phyloP scores from a whole-genome alignment of 2,888 invertebrate species.

The Ethmia dodecea region DNA sequence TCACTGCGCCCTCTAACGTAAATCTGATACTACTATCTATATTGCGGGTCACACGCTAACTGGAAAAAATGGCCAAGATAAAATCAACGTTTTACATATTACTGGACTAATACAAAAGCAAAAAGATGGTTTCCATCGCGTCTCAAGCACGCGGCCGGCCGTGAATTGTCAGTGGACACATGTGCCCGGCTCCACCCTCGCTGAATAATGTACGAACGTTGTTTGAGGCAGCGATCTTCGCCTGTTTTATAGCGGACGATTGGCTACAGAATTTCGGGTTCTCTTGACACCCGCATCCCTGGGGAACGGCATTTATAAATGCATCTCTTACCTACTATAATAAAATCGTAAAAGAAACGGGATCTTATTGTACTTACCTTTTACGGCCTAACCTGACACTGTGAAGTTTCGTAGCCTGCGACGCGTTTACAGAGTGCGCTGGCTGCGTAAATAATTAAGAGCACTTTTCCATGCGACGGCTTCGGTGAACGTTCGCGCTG shows the following conservation, averaged over 20 bases:
- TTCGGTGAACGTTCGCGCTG: conserved; percentile 4
- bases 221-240: conserved; percentile 48
- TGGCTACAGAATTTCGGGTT: conserved; percentile 43
- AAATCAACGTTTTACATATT: conserved; percentile 1
- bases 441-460: conserved; percentile 63
- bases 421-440: conserved; percentile 42
- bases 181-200: conserved; percentile 41
- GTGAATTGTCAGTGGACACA: conserved; percentile 56
- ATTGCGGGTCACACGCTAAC: neutral
- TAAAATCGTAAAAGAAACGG: conserved; percentile 21
- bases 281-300: conserved; percentile 24
- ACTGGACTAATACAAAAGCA: conserved; percentile 15
- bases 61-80: neutral
- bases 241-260: conserved; percentile 59
- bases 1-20: conserved; percentile 20
- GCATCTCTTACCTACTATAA: too few species aligned
- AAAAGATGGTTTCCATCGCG: conserved; percentile 29
- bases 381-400: conserved; percentile 25
- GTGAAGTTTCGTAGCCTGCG: conserved; percentile 26
- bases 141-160: conserved; percentile 28
- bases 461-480: conserved; percentile 46
- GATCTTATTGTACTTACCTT: conserved; percentile 20
- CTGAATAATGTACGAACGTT: conserved; percentile 64
- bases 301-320: conserved; percentile 33
- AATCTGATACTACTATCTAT: conserved; percentile 8